Conservation (phyloP, 2,797 vertebrate species). For the Picus viridis region DNA sequence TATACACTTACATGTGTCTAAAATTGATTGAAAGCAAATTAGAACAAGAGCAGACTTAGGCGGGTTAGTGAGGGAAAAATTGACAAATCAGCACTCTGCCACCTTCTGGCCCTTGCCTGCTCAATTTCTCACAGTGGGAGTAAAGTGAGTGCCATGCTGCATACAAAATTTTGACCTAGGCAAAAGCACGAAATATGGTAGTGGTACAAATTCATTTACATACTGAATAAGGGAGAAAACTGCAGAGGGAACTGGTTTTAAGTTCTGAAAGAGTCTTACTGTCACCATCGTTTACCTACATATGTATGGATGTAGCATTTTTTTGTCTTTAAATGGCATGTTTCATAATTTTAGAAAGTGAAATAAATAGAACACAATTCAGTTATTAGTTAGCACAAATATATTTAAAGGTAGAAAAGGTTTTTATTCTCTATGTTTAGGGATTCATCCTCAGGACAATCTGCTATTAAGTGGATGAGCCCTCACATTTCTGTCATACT, state of each 20-base stretch:
- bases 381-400: background rate
- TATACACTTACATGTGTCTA: background rate
- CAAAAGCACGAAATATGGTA: background rate
- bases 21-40: background rate
- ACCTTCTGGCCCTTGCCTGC: background rate
- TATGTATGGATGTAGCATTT: background rate
- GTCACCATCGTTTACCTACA: background rate
- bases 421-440: background rate
- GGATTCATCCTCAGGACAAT: background rate
- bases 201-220: background rate
- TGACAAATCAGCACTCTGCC: background rate
- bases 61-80: background rate
- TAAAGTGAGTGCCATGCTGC: background rate
- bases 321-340: background rate
- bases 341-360: background rate
- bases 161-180: background rate
- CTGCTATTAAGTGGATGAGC: background rate
- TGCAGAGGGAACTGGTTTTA: background rate
- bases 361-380: background rate
- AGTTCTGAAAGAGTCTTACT: background rate
- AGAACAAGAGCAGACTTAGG: background rate
- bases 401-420: background rate
- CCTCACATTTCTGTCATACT: background rate
- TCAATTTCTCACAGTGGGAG: rapidly evolving
- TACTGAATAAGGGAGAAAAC: background rate